Base-by-base conservation (phyloP, 2,113 vertebrate species). In the Pavo muticus region DNA sequence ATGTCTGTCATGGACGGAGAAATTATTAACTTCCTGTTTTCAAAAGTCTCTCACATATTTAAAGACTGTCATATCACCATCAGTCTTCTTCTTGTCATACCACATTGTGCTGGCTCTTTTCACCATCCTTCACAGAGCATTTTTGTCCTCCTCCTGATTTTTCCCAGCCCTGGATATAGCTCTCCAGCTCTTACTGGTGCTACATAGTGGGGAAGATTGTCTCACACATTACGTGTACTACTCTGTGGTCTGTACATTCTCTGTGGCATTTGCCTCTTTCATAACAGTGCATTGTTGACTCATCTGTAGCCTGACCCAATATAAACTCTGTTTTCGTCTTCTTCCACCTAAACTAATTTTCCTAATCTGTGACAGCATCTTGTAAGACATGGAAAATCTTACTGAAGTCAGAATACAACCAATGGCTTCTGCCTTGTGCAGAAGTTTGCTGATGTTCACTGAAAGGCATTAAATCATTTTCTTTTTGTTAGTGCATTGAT, bases 1-100 rank as follows among this genome's bases (percentile, higher is more conserved):
- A 21, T 35, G 16, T 29, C 61, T 73, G 4, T 12, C 42, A 3
- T 0, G 6, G 24, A 13, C 16, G 8, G 3, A 52, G 24, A 40
- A 40, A 47, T 27, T 25, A n/a, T 12, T 37, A 9, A 21, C 15
- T 54, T 79, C 85, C 71, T 61, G 32, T 32, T 71, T 79, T 44
- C 76, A 57, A 42, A 44, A 67, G 52, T 59, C 27, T 72, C 61
- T 52, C 56, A 30, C 19, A 11, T 19, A 47, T 72, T 40, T 60
- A 18, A 39, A 18, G 0, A 4, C 39, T 37, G 4, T 14, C 23
- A 3, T 57, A 24, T 35, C 78, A 44, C 47, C 39, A 10, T 44
- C 37, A 73, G 56, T 6, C 14, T 50, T 25, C 54, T 32, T 21
- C 72, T 60, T 60, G 18, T 32, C 37, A 67, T 69, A 24, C 7